Evolutionary conservation across 2,797 vertebrate species (phyloP), one percentile per base, ranked within the genome.

Genomic region (Gallinago nigripennis): DNA sequence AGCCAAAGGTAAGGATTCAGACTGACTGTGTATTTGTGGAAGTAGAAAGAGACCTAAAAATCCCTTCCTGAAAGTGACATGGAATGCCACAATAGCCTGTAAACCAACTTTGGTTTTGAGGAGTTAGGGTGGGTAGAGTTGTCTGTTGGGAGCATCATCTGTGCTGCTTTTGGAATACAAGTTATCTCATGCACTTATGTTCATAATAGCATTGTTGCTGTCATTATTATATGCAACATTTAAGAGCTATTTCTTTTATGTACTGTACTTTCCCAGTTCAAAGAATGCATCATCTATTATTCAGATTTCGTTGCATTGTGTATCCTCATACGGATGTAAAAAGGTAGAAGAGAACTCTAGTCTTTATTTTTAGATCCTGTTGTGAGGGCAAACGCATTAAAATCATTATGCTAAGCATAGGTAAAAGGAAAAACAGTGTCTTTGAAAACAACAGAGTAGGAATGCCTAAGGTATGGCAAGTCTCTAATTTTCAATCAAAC

Each of bases 1-100:
- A 56, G 25, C 58, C 64, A 35, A 53, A 93, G 65, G 61, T 94
- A 94, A 86, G 82, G 92, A 64, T 88, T 80, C 57, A 76, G 70
- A 58, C 21, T 72, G 33, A 24, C 48, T 63, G 5, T 45, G 25
- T 76, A 12, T 31, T 19, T 71, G 37, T 68, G 41, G 73, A 95
- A 81, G 41, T 60, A 61, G 33, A 64, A 87, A 72, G 15, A 58
- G 19, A 72, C 30, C 33, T 78, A 64, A 71, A 87, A 91, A 87
- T 70, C 33, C 11, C 18, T 79, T 57, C 19, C 46, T 77, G 43
- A 71, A 82, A 75, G 31, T 68, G 18, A 21, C 23, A 28, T 61
- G 41, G 39, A 77, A 43, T 33, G 41, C 6, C 56, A 71, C 64
- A 37, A 31, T 39, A 53, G 37, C 70, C 51, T 81, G 39, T 69